Base-by-base conservation (phyloP, 2,797 vertebrate species). In the Moxostoma hubbsi region DNA sequence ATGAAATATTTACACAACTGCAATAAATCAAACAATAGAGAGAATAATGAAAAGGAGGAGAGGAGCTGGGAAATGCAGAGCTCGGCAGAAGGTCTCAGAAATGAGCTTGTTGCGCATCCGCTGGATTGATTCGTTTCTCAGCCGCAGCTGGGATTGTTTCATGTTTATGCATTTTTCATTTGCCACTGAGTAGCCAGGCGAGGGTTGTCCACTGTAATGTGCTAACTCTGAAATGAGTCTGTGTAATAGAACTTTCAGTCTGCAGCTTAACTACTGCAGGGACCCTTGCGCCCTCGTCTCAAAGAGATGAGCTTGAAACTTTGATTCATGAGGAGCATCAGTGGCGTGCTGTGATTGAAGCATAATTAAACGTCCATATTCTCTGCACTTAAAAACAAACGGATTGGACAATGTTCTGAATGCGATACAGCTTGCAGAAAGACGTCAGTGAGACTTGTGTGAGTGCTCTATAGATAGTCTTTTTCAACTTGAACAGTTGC, bases 1-100 rank as follows among this genome's bases (percentile, higher is more conserved):
- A 86, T 88, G 86, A 87, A 89, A 89, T 88, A 88, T 89, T 88
- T 89, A 88, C 86, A 86, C 86, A 84, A 79, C 72, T 66, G 82
- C 83, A 82, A 88, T 88, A 87, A 87, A 89, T 89, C 87, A 88
- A 81, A 83, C 69, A 63, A 84, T 78, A 73, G 72, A 61, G 75
- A 72, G 65, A 82, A 81, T 86, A 84, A 85, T 87, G 83, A 85
- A 88, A 85, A 77, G 73, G 5, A 55, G 58, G 55, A 75, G 76
- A 46, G 36, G 24, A 24, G 24, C 5, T 50, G 69, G 64, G 49
- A 36, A 36, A 36, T 36, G 36, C 36, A 36, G 66, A 45, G 53
- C 18, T 9, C 49, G 4, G 58, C 54, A 67, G 70, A 36, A 71
- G 24, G 64, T 66, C 24, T 57, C n/a, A 16, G 63, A 70, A 54